A percentile compares a stretch with the other conserved stretches of the same genome.
Evolutionary conservation across 2,113 vertebrate species (phyloP).

Genomic region (Semicossyphus pulcher): DNA sequence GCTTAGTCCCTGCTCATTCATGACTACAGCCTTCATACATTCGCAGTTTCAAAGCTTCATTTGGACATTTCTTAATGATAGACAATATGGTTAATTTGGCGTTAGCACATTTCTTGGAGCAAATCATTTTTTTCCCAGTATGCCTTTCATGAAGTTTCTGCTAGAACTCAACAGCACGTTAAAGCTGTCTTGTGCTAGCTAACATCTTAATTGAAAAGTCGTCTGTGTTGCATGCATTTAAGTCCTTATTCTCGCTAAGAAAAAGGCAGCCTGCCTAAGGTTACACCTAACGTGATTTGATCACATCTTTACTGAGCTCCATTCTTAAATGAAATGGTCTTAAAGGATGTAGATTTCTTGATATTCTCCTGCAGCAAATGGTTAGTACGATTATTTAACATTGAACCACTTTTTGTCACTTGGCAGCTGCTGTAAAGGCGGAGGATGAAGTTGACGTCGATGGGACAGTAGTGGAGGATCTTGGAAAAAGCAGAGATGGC

Average conservation of each 20-base stretch:
- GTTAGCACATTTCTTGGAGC: not conserved
- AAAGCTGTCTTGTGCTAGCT: not conserved
- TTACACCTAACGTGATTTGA: rapidly evolving
- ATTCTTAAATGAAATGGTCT: not conserved
- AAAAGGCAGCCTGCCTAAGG: not conserved
- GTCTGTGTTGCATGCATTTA: not conserved
- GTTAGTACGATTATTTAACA: not conserved
- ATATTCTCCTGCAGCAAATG: not conserved
- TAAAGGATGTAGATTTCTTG: not conserved
- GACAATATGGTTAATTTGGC: not conserved
- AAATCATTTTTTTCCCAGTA: not conserved
- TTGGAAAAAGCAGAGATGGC: constrained; percentile 95
- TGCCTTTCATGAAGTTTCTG: constrained; percentile 58
- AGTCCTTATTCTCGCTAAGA: not conserved
- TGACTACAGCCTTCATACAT: not conserved
- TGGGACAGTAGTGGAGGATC: constrained; percentile 90
- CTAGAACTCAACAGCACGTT: not conserved
- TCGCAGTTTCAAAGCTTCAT: not conserved
- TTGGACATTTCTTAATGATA: not conserved
- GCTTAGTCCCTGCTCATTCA: constrained; percentile 8
- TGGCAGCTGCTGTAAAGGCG: constrained; percentile 74
- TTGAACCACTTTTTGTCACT: not conserved
- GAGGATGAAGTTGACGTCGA: constrained; percentile 88
- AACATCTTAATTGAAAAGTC: not conserved
- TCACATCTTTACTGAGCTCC: not conserved